Evolutionary conservation across 35 echinoderm and acorn worm species (phyloP), one percentile per base, ranked within the genome.

Genomic region (Apostichopus californicus): DNA sequence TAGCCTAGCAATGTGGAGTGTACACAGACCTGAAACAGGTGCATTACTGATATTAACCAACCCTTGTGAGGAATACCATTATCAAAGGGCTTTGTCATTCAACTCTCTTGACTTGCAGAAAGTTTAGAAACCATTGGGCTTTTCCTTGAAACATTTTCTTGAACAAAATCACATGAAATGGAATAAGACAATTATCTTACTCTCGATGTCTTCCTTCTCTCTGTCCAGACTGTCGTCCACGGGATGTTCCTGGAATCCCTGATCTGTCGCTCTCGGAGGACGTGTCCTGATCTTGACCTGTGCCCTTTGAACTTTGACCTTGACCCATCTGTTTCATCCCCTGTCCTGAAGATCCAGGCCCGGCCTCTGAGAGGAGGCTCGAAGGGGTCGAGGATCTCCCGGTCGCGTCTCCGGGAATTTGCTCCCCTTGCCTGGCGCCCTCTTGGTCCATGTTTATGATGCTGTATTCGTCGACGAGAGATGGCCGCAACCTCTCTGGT

Each of bases 361-460:
- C 25, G 12, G 6, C 28, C 55, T 21, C 63, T 22, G 23, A 34
- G 63, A 3, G 34, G 5, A 9, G 55, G 34, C 55, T 18, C 6
- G 80, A 17, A 8, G 81, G 58, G 55, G 55, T 85, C 18, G 81
- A 57, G 10, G 81, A 22, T 52, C 80, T 57, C 11, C 61, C 86
- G 5, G 61, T 18, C 28, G 14, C 86, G 9, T 55, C 20, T 52
- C 8, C 14, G 5, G 63, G 5, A 18, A 64, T 9, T 17, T 34
- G 86, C 9, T 89, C 63, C n/a, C 25, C 63, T 5, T 21, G 21
- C 10, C 34, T 73, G 8, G 20, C 24, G 61, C 64, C 64, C 20
- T 73, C 68, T 5, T 68, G 86, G 22, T 77, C 89, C 72, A 91
- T 77, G 46, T 91, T 91, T n/a, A 79, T 78, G 17, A 79, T 77